phyloP scores from a whole-genome alignment of 2,888 invertebrate species.

The Heliconius sara region DNA sequence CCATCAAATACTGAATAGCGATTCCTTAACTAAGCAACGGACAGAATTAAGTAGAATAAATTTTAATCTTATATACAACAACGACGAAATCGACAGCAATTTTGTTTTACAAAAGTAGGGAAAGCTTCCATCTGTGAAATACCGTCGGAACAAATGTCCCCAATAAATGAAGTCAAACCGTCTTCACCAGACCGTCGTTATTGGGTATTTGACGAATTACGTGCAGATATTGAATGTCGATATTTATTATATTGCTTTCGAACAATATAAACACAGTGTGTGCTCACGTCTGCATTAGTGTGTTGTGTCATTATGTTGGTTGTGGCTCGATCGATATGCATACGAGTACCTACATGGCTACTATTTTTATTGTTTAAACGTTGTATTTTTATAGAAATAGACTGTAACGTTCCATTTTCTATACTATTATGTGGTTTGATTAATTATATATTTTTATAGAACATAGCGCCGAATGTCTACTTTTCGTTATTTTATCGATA shows the following conservation, averaged over 20 bases:
- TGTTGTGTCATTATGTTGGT: conserved; percentile 1
- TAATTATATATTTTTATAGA: too few relatives aligned
- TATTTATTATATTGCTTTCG: conserved; percentile 9
- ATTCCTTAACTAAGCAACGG: neutral
- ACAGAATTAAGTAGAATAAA: neutral
- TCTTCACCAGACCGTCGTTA: conserved; percentile 36
- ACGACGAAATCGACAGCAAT: neutral
- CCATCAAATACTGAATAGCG: too few relatives aligned
- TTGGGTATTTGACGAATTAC: conserved; percentile 25
- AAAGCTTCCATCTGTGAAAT: conserved; percentile 18
- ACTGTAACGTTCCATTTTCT: neutral
- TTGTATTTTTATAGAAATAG: conserved; percentile 3
- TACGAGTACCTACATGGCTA: neutral
- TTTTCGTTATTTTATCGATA: too few relatives aligned
- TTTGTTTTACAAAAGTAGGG: conserved; percentile 8
- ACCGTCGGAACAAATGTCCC: conserved; percentile 17
- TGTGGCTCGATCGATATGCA: conserved; percentile 6
- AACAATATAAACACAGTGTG: conserved; percentile 20
- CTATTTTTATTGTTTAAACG: conserved; percentile 1
- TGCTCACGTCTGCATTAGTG: neutral
- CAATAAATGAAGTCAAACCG: conserved; percentile 33
- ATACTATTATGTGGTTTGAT: neutral
- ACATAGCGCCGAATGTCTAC: too few relatives aligned
- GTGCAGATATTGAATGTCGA: conserved; percentile 3
- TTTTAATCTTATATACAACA: conserved; percentile 8